Conservation (phyloP, 2,113 vertebrate genomes). For the Channa maculata region DNA sequence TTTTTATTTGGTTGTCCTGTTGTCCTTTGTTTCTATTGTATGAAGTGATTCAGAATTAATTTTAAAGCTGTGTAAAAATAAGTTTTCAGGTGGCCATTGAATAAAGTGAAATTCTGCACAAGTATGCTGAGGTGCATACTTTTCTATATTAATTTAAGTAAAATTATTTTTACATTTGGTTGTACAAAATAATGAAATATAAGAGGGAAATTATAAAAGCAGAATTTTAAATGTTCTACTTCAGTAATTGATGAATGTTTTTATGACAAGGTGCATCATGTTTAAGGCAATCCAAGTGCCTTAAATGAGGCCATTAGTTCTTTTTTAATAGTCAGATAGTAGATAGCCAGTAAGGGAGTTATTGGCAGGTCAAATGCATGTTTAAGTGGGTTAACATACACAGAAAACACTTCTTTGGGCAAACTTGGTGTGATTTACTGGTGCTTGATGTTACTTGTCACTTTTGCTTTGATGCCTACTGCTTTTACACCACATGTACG, state of each 20-base stretch:
- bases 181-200: background rate
- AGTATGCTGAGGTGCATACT: background rate
- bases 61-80: conserved; percentile 12
- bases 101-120: background rate
- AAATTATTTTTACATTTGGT: background rate
- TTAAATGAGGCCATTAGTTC: conserved; percentile 62
- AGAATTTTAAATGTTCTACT: background rate
- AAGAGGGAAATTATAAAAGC: background rate
- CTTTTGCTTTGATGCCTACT: conserved; percentile 21
- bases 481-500: conserved; percentile 28
- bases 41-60: background rate
- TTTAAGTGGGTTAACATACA: conserved; percentile 64
- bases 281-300: conserved; percentile 68
- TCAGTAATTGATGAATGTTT: conserved; percentile 52
- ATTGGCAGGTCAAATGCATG: conserved; percentile 71
- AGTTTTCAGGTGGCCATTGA: background rate
- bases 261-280: conserved; percentile 49
- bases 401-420: conserved; percentile 64
- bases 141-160: background rate
- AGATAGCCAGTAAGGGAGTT: conserved; percentile 44
- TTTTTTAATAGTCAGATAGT: conserved; percentile 69
- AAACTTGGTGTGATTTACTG: conserved; percentile 48
- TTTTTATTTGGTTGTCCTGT: conserved; percentile 54
- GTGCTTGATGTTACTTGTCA: conserved; percentile 36
- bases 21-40: conserved; percentile 27